phyloP scores from a whole-genome alignment of 2,888 invertebrate species.

The Harpagoxenus sublaevis region DNA sequence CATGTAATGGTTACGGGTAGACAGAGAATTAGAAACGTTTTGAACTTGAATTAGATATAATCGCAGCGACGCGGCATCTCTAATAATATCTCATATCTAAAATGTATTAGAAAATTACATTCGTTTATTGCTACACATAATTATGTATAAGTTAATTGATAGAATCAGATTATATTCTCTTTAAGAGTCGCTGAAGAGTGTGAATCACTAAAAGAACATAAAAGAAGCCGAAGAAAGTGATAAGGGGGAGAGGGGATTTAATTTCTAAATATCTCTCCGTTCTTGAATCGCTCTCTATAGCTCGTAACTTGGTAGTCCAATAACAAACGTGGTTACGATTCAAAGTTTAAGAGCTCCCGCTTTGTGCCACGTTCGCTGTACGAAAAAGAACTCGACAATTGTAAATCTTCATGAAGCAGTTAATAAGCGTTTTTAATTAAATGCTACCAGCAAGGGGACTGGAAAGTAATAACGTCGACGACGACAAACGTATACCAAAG shows the following conservation, averaged over 20 bases:
- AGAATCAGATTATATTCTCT: neutral
- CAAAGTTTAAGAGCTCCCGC: neutral
- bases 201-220: neutral
- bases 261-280: neutral
- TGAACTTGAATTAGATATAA: neutral
- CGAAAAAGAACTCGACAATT: conserved; percentile 9
- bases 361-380: neutral
- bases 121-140: neutral
- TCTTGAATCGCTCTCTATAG: neutral
- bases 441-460: neutral
- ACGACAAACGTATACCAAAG: neutral
- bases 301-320: neutral
- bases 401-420: conserved; percentile 27
- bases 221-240: neutral
- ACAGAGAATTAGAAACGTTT: conserved; percentile 3
- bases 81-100: neutral
- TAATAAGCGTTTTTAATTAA: conserved; percentile 39
- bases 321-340: neutral
- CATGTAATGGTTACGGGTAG: conserved; percentile 14
- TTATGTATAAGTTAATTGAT: neutral
- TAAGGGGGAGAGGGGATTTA: neutral
- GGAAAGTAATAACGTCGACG: conserved; percentile 19
- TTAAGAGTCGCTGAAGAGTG: neutral
- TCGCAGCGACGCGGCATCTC: neutral
- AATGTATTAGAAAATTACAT: neutral